phyloP scores from a whole-genome alignment of 2,888 invertebrate species.

The Laspeyria flexula region DNA sequence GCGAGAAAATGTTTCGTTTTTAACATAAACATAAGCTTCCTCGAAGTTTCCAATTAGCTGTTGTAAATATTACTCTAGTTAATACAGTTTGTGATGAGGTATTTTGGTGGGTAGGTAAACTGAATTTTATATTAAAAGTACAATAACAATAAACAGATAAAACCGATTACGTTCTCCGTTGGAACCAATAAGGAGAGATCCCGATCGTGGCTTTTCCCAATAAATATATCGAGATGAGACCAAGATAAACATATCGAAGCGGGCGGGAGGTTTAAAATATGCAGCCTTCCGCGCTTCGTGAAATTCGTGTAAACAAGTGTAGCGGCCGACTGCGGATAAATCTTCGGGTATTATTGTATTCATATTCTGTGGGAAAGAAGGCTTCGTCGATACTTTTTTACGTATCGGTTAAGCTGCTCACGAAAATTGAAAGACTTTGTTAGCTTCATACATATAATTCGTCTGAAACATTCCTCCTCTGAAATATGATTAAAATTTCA shows the following conservation, averaged over 20 bases:
- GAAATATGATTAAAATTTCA: slow-evolving; percentile 40
- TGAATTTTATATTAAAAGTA: slow-evolving; percentile 50
- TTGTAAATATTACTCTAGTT: slow-evolving; percentile 35
- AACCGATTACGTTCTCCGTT: slow-evolving; percentile 62
- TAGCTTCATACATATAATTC: slow-evolving; percentile 37
- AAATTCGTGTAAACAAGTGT: slow-evolving; percentile 77
- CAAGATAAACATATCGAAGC: slow-evolving; percentile 79
- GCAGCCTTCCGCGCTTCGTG: slow-evolving; percentile 73
- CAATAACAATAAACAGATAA: slow-evolving; percentile 63
- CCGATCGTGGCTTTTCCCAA: slow-evolving; percentile 73
- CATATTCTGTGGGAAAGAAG: slow-evolving; percentile 55
- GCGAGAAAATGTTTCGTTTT: slow-evolving; percentile 34
- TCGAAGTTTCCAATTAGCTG: slow-evolving; percentile 31
- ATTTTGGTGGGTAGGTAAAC: slow-evolving; percentile 38
- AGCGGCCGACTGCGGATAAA: slow-evolving; percentile 66
- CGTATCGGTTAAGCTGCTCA: slow-evolving; percentile 49
- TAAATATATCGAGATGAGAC: slow-evolving; percentile 82
- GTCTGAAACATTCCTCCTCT: slow-evolving; percentile 28
- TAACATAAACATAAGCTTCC: slow-evolving; percentile 31
- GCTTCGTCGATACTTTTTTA: slow-evolving; percentile 54
- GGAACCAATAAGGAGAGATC: slow-evolving; percentile 73
- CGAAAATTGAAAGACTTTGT: slow-evolving; percentile 49
- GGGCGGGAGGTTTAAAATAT: slow-evolving; percentile 78
- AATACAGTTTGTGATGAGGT: slow-evolving; percentile 33
- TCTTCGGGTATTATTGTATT: slow-evolving; percentile 69